Evolutionary conservation across 1,140 invertebrate genomes (phyloP), one percentile per base, ranked within the genome.

Genomic region (Sarcophaga bullata): DNA sequence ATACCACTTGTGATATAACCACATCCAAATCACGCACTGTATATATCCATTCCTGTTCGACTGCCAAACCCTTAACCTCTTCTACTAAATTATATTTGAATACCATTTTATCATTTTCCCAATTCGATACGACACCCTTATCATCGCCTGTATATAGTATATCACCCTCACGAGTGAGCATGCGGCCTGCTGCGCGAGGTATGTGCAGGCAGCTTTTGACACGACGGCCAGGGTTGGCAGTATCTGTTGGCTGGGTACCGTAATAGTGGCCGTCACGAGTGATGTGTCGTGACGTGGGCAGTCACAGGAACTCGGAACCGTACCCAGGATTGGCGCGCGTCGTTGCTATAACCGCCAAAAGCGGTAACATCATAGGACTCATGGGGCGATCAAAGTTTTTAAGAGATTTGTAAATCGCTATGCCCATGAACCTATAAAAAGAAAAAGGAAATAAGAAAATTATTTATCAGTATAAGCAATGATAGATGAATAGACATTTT

Each of bases 31-130:
- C 88, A 8, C 87, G 83, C 49, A 87, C 88, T 6, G 89, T 89
- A 49, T 89, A 90, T 11, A 90, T 85, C 6, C 86, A 81, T 47
- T 85, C 83, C 72, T 85, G 50, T 68, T 90, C 87, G 8, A 86
- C 89, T 6, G 86, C 88, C 37, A 90, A 72, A 0, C 87, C 87
- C 47, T 89, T 89, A 0, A 90, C 89, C 50, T 90, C 88, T 82
- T 90, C 89, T 9, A 90, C 87, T 47, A 90, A 49, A 83, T 86
- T 90, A 82, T 88, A 90, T 82, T 90, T 90, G 15, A 90, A 89
- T 47, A 87, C 82, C 84, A 90, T 89, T 52, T 87, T 87, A 81
- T 89, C 87, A 80, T 90, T 86, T 75, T 84, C 84, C 88, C 89
- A 90, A 47, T 87, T 87, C 76, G 87, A 87, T 11, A 90, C 88